Evolutionary conservation across 2,888 invertebrate genomes (phyloP), one percentile per base, ranked within the genome.

Genomic region (Phyllotreta striolata): DNA sequence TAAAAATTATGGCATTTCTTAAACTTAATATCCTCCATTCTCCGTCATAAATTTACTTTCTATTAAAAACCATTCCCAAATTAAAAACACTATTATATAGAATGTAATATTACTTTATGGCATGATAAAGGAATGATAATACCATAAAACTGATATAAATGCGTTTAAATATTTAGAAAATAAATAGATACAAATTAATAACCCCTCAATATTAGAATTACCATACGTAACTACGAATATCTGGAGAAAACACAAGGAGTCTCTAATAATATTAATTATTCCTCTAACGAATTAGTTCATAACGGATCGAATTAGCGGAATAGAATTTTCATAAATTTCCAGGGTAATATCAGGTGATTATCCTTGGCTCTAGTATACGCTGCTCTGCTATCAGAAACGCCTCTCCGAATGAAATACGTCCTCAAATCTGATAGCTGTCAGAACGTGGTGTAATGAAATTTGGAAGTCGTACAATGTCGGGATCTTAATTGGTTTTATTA

Each of bases 401-500:
- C 49, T 49, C 49, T 35, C 4, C 35, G 52, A 12, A 10, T 9
- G 61, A 67, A 66, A 69, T 70, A 68, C 67, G 63, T 68, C 66
- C 63, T 62, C 62, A 63, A 66, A 66, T 69, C 69, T 63, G 62
- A 64, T 56, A 38, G 56, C 46, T 44, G 56, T 24, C 46, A 55
- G 43, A 43, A 38, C 39, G 55, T 34, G 47, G 55, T 59, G 67
- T 72, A 68, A 72, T 72, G 69, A 72, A 68, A 71, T 72, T 71
- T 71, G 66, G 71, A 71, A 72, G 65, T 70, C 69, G 65, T 66
- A 70, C 66, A 65, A 67, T 68, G 63, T 60, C 70, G 68, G 70
- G 68, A 68, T 72, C 70, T 70, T 70, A 71, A 72, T 71, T 70
- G 72, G 69, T 69, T 71, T 69, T 66, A 70, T 72, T 70, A 72